Base-by-base conservation (phyloP, 92 coral and sea anemone genomes). In the Parazoanthus darwini region DNA sequence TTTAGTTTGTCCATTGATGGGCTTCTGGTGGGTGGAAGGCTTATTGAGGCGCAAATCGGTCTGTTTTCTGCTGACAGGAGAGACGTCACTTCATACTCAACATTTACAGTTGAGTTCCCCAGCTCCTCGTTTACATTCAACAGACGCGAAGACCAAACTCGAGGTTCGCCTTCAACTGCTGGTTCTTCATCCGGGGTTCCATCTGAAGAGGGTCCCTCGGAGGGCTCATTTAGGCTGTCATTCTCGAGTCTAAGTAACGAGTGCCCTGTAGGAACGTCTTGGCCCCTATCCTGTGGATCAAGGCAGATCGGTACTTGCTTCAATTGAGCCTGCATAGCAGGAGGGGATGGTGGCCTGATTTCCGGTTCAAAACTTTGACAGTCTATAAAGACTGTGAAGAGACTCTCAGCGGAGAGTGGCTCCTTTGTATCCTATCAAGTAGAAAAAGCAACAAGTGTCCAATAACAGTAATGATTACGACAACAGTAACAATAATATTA, bases 181-280 rank as follows among this genome's bases (percentile, higher is more conserved):
- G 42, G 44, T 14, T 70, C 79, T 33, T 84, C 92, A 65, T 82
- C 42, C 1, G 89, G 83, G 74, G 63, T 86, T 56, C 86, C 90
- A 89, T 86, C 90, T 26, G 90, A 50, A 18, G 93, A 88, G 25
- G n/a, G 68, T 48, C 81, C 39, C 3, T 74, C 42, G 16, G 88
- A 67, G 51, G 85, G 89, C 8, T 90, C 89, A 48, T 90, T 90
- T 37, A 92, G 94, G 35, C 80, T 88, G 20, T 92, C 94, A 87
- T 92, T 92, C 20, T 93, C 89, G 38, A 89, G 90, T 16, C 91
- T 91, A 63, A 90, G 93, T 33, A 91, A 79, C 38, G 87, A 42
- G 3, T 93, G 92, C 36, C 90, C 98, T 43, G 85, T 58, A 5
- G 79, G 86, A 42, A 44, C 46, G 4, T 80, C 85, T 18, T 44